Evolutionary conservation across 1,140 invertebrate genomes (phyloP).

Genomic region (Zaprionus inermis): DNA sequence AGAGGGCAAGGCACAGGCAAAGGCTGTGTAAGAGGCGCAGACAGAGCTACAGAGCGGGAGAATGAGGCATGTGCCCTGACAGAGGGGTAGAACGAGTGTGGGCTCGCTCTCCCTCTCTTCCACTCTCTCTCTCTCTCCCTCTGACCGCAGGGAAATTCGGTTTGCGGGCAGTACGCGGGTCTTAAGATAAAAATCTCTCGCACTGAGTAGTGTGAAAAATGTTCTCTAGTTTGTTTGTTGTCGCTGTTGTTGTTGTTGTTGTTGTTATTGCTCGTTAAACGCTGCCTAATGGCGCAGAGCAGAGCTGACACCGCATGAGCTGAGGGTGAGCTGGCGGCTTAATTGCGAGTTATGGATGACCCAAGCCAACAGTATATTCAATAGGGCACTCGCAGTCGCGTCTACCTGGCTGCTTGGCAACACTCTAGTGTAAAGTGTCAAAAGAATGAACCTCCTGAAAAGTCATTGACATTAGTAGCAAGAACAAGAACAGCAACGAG

Average conservation of each 20-base stretch:
- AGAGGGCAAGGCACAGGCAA: neutral
- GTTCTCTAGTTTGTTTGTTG: slow-evolving; percentile 14
- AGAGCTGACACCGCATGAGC: slow-evolving; percentile 42
- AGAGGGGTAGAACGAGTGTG: neutral
- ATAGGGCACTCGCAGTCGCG: neutral
- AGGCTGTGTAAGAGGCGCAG: neutral
- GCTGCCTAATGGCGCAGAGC: slow-evolving; percentile 60
- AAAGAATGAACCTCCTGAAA: slow-evolving; percentile 63
- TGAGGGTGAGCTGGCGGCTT: slow-evolving; percentile 26
- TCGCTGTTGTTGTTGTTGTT: slow-evolving; percentile 42
- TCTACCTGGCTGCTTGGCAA: slow-evolving; percentile 17
- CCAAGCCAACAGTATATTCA: neutral
- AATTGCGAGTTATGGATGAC: slow-evolving; percentile 72
- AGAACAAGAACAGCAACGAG: slow-evolving; percentile 17
- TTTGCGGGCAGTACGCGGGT: slow-evolving; percentile 27
- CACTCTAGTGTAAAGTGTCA: slow-evolving; percentile 57
- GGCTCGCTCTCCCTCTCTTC: too few species aligned
- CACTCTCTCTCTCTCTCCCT: neutral
- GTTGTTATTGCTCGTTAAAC: slow-evolving; percentile 51
- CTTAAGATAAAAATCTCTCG: slow-evolving; percentile 67
- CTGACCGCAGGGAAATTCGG: slow-evolving; percentile 59
- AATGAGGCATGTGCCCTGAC: neutral
- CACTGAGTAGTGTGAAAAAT: slow-evolving; percentile 28
- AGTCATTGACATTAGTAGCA: slow-evolving; percentile 63
- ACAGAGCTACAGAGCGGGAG: neutral